Evolutionary conservation across 2,888 invertebrate species (phyloP), one percentile per base, ranked within the genome.

Genomic region (Xestia ashworthii): DNA sequence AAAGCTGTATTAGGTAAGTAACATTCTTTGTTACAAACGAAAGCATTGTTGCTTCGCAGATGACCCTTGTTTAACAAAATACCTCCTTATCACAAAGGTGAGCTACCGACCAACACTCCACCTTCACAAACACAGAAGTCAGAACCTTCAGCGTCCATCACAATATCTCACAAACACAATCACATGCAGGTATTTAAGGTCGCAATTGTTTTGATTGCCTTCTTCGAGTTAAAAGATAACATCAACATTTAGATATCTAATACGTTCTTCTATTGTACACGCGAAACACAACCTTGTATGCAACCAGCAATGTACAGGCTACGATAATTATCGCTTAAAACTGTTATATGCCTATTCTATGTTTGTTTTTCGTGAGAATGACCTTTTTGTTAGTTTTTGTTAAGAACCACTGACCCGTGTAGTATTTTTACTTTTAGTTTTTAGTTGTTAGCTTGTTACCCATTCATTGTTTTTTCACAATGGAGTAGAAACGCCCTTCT

Each of bases 231-330:
- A n/a, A 48, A 22, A 78, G 84, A 87, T 88, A 81, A 62, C 60
- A 88, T 88, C 83, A 44, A 46, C 80, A 82, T 71, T 70, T 65
- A 64, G 73, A 81, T 87, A 89, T 88, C 89, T 84, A 84, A 88
- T 89, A 89, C 85, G 85, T 85, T 90, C 78, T 85, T 81, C 70
- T 75, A 84, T 88, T 89, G 90, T 89, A 82, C 78, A 85, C 73
- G 50, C 68, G 71, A 87, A 74, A 79, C 68, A 71, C 73, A 80
- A 82, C 91, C 92, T 91, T 91, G 91, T 80, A 11, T 65, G 38
- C 14, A 77, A 69, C 79, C 76, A 80, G 87, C 87, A 87, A 87
- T 89, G 89, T 75, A 83, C 81, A 32, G 41, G 16, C 53, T 72
- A 78, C 74, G 83, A 86, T 86, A 76, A 83, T 67, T 71, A 86